phyloP scores from a whole-genome alignment of 2,113 vertebrate genomes.

The Siniperca knerii region DNA sequence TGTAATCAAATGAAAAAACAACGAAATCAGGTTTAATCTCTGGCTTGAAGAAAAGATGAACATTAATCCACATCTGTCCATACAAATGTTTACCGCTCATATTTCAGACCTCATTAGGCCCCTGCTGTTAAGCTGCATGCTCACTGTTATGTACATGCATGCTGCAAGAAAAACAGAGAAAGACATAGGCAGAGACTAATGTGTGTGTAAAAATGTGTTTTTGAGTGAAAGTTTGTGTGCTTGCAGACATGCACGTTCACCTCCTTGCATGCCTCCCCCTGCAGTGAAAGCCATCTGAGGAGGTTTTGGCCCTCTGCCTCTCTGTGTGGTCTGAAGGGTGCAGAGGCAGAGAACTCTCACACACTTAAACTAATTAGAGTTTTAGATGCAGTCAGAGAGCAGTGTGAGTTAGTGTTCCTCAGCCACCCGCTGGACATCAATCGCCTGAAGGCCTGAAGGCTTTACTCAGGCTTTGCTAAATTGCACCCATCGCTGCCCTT shows the following conservation, averaged over 20 bases:
- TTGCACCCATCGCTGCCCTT: conserved; percentile 47
- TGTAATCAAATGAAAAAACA: conserved; percentile 75
- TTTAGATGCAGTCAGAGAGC: conserved; percentile 66
- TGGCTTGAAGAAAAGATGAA: conserved; percentile 85
- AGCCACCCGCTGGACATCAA: conserved; percentile 64
- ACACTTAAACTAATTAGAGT: conserved; percentile 80
- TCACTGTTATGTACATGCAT: conserved; percentile 37
- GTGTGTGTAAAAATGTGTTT: conserved; percentile 31
- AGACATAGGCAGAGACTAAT: conserved; percentile 2
- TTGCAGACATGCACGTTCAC: conserved; percentile 33
- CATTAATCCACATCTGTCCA: conserved; percentile 88
- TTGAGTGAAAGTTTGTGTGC: conserved; percentile 23
- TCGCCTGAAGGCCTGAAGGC: conserved; percentile 49
- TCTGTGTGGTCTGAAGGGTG: conserved; percentile 44
- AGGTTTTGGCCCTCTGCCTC: conserved; percentile 53
- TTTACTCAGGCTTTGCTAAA: conserved; percentile 59
- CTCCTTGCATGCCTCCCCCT: conserved; percentile 26
- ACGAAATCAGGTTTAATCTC: conserved; percentile 85
- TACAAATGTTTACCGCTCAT: conserved; percentile 84
- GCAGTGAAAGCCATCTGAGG: conserved; percentile 44
- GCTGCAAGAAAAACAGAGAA: conserved; percentile 15
- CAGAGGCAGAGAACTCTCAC: conserved; percentile 49
- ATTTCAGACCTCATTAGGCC: conserved; percentile 78
- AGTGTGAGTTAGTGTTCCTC: conserved; percentile 69
- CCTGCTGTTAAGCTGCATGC: conserved; percentile 62